Evolutionary conservation across 2,888 invertebrate species (phyloP), one percentile per base, ranked within the genome.

Genomic region (Caenorhabditis sp.): DNA sequence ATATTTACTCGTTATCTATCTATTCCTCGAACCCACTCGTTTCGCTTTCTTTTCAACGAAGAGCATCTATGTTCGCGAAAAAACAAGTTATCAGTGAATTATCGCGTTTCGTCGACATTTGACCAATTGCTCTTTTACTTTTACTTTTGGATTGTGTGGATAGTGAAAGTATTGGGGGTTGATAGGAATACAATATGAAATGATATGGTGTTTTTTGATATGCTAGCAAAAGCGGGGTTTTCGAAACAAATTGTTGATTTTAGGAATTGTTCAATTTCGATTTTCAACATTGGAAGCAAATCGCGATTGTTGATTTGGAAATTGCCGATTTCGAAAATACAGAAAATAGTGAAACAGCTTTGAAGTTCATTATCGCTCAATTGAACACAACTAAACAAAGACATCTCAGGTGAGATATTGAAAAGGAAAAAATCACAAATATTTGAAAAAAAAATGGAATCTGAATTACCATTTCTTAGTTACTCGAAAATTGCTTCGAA

Each of bases 241-340:
- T 31, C 17, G 59, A 58, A 58, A 49, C 10, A 37, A 58, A 64
- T 26, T 8, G 17, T 17, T n/a, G 31, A 59, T 73, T 77, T 53
- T 70, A 77, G 77, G 67, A 68, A 31, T 23, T 70, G 37, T 68
- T 59, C 60, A 68, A 60, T 21, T 77, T 77, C 51, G 68, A 77
- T 50, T 77, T 77, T 60, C 37, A 70, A 2, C 61, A 65, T 36
- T 77, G 73, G 77, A 74, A 26, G n/a, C 69, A 73, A 23, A 73
- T 77, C 24, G 73, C 66, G 21, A 66, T 77, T 12, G 67, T 63
- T 26, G 67, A 65, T 5, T 12, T 77, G 50, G 73, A 77, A 36
- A 43, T 77, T 19, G 62, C 58, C 6, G 43, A 68, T 27, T 49
- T 73, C 12, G 31, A 36, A 6, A 53, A 60, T 1, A 65, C 61